Evolutionary conservation across 2,113 vertebrate species (phyloP), one percentile per base, ranked within the genome.

Genomic region (Pipra filicauda): DNA sequence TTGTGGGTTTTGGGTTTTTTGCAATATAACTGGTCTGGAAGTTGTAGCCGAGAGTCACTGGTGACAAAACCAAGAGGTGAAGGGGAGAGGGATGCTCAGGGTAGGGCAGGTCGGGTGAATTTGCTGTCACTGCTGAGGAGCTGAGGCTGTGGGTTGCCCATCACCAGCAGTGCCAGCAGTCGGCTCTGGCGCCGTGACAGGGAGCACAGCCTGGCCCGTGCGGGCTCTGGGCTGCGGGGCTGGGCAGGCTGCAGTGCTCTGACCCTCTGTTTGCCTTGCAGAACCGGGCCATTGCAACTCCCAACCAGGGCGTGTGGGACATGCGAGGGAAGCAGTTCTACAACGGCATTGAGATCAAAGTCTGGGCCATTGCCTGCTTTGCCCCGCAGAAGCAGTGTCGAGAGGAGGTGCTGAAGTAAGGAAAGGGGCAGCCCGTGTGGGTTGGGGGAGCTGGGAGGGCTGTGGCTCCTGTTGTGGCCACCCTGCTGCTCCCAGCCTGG

Each of bases 281-380:
- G 99, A 99, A 99, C 95, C 99, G 99, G 82, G 99, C 99, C 95
- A 99, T 99, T 73, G 99, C 99, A 67, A 99, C 99, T 31, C 99
- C 99, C 95, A 99, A 99, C 98, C 99, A 99, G 93, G 99, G 99
- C 73, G 99, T 99, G 95, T 99, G 99, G 99, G 99, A 99, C 97
- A 99, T 99, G 99, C 97, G 99, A 78, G 99, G 99, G 83, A 99
- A 99, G 95, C 99, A 99, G 98, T 99, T 99, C 98, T 99, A 99
- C 98, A 99, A 99, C 57, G 99, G 99, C 93, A 99, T 99, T 44
- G 99, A 99, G 98, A 99, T 99, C 98, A 99, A 99, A 98, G 99
- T 99, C 91, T 99, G 99, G 99, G 99, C 99, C 41, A 99, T 99
- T 59, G 99, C 99, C 84, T 99, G 99, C 98, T 99, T 99, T 94